A percentile compares a stretch with the other conserved stretches of the same genome.
Conservation (phyloP, 1,140 invertebrate genomes). For the Zophobas atratus region DNA sequence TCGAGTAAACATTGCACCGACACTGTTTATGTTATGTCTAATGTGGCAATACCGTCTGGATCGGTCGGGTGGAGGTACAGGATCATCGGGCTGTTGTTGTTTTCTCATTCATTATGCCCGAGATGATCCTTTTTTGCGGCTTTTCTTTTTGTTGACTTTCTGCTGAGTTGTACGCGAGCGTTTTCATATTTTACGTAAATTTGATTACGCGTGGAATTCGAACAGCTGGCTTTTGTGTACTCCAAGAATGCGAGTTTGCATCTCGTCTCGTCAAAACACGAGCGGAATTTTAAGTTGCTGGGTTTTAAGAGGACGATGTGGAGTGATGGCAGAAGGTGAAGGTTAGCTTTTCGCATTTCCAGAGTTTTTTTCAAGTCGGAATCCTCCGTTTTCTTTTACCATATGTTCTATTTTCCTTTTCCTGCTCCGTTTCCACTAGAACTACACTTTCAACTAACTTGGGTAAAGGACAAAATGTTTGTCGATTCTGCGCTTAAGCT, state of each 20-base stretch:
- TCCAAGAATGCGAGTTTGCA: not conserved
- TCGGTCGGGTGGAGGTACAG: slow-evolving; percentile 19
- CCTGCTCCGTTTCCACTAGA: no score
- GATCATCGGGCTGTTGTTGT: slow-evolving; percentile 2
- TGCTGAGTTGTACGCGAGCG: not conserved
- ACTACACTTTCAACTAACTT: no score
- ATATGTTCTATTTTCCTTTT: no score
- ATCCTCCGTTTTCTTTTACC: no score
- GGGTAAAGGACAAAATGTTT: no score
- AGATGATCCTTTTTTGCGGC: not conserved
- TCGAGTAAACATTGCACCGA: slow-evolving; percentile 35
- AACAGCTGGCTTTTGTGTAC: not conserved
- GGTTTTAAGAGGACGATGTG: not conserved
- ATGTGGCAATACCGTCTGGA: slow-evolving; percentile 24
- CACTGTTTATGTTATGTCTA: slow-evolving; percentile 38
- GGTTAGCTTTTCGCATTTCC: no score
- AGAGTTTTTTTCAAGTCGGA: no score
- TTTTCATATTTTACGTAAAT: slow-evolving; percentile 8
- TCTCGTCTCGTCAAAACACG: not conserved
- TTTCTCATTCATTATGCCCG: slow-evolving; percentile 7
- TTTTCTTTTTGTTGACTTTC: not conserved
- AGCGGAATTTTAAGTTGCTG: not conserved
- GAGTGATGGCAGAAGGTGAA: not conserved
- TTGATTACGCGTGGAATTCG: slow-evolving; percentile 3
- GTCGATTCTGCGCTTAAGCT: no score